Evolutionary conservation across 1,140 invertebrate species (phyloP).

Genomic region (Chionoecetes opilio): DNA sequence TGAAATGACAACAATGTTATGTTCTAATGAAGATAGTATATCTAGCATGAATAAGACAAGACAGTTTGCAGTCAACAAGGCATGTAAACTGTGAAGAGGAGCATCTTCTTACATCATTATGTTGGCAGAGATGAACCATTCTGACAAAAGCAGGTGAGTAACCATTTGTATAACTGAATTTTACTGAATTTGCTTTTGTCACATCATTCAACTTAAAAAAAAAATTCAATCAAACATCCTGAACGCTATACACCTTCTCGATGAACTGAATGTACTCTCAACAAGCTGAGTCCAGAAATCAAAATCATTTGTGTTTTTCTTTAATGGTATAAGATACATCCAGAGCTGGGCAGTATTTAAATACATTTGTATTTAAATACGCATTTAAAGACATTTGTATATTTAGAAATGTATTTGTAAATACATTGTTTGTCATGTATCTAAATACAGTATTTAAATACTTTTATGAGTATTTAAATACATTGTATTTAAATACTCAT

Average conservation of each 20-base stretch:
- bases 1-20: constrained; percentile 81
- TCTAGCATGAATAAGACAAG: background rate
- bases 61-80: background rate
- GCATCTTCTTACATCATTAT: background rate
- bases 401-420: no score
- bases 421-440: no score
- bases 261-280: background rate
- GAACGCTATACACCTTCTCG: background rate
- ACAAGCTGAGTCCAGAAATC: background rate
- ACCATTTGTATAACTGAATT: background rate
- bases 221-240: no score
- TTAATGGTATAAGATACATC: no score
- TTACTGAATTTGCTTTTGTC: background rate
- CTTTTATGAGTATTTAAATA: no score
- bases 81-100: background rate
- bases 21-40: background rate
- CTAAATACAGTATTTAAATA: no score
- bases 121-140: background rate
- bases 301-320: background rate
- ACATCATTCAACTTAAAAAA: background rate
- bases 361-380: no score
- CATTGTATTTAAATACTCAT: no score
- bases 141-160: background rate
- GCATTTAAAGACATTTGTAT: no score
- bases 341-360: no score